phyloP scores from a whole-genome alignment of 2,888 invertebrate species.

The Koerneria pararmatus region DNA sequence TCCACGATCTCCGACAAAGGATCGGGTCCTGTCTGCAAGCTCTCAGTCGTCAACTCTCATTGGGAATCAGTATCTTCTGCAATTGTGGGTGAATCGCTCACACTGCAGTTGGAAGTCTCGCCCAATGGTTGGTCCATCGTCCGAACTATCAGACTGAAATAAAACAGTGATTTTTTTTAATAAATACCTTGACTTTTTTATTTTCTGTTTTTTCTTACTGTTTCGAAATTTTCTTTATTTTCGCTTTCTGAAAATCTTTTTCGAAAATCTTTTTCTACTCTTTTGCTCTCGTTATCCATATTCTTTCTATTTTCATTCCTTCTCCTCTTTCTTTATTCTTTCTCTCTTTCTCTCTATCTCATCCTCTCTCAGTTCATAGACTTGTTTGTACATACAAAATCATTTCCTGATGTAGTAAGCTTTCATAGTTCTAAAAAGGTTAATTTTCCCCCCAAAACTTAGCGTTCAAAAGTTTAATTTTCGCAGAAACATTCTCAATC shows the following conservation, averaged over 20 bases:
- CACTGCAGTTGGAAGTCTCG: conserved; percentile 37
- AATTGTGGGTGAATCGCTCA: conserved; percentile 38
- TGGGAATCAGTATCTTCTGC: conserved; percentile 40
- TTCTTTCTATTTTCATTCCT: too few relatives aligned
- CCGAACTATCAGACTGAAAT: too few relatives aligned
- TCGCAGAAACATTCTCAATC: conserved; percentile 46
- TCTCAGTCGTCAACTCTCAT: conserved; percentile 46
- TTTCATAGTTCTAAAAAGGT: too few relatives aligned
- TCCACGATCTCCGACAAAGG: conserved; percentile 43
- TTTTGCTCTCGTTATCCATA: too few relatives aligned
- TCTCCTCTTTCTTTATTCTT: neutral
- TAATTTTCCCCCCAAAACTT: too few relatives aligned
- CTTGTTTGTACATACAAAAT: neutral
- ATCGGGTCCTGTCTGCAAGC: conserved; percentile 38
- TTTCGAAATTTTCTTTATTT: too few relatives aligned
- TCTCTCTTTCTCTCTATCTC: neutral
- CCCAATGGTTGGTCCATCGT: conserved; percentile 35
- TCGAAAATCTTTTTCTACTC: conserved; percentile 1
- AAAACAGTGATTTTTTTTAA: too few relatives aligned
- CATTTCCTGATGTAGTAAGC: too few relatives aligned
- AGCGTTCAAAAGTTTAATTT: too few relatives aligned
- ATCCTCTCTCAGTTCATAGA: neutral
- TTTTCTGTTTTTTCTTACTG: too few relatives aligned
- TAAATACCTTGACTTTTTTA: too few relatives aligned
- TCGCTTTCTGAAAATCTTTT: too few relatives aligned